Percentiles rank a stretch among this genome's conserved stretches.
phyloP scores from a whole-genome alignment of 2,113 vertebrate species.

The Channa maculata region DNA sequence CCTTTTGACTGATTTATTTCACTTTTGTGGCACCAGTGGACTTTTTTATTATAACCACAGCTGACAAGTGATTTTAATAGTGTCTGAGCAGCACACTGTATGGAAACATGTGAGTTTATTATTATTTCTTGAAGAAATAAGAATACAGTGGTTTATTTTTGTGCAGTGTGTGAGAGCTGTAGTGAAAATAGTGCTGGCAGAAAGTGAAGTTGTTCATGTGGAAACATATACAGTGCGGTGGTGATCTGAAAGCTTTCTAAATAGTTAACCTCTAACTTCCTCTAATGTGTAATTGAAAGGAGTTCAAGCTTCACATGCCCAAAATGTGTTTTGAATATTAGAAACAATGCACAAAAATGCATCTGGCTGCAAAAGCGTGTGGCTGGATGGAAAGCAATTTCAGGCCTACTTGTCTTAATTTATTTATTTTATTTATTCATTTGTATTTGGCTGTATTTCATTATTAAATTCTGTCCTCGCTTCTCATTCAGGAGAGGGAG shows the following conservation, averaged over 20 bases:
- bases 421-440: slow-evolving; percentile 69
- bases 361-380: slow-evolving; percentile 42
- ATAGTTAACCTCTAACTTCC: slow-evolving; percentile 53
- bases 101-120: slow-evolving; percentile 32
- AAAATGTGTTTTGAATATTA: slow-evolving; percentile 56
- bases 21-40: slow-evolving; percentile 85
- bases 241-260: slow-evolving; percentile 28
- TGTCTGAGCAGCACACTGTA: slow-evolving; percentile 3
- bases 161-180: neutral
- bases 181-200: slow-evolving; percentile 4
- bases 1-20: slow-evolving; percentile 90
- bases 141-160: neutral
- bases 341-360: slow-evolving; percentile 54
- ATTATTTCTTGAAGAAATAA: slow-evolving; percentile 3
- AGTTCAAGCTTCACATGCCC: slow-evolving; percentile 32
- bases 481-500: slow-evolving; percentile 64
- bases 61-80: slow-evolving; percentile 27
- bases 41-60: slow-evolving; percentile 80
- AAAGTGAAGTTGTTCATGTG: slow-evolving; percentile 19
- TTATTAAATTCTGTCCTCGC: slow-evolving; percentile 77
- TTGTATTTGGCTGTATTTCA: slow-evolving; percentile 73
- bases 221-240: slow-evolving; percentile 1
- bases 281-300: slow-evolving; percentile 54
- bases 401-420: slow-evolving; percentile 47
- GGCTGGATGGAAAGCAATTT: slow-evolving; percentile 33